Base-by-base conservation (phyloP, 2,888 invertebrate genomes). In the Pyralis farinalis region DNA sequence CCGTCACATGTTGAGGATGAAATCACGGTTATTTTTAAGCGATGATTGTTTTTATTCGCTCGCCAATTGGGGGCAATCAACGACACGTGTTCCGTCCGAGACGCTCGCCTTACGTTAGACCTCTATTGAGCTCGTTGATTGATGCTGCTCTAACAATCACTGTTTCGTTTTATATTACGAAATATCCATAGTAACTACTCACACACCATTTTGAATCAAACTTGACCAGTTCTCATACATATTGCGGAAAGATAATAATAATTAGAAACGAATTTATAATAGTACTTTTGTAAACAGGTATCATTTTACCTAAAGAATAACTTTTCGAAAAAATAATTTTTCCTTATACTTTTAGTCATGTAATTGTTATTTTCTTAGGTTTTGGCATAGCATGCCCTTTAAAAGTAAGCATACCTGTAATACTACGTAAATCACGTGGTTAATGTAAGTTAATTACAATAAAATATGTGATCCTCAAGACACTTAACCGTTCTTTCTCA, bases 21-120 rank as follows among this genome's bases (percentile, higher is more conserved):
- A 88, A 88, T 88, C 88, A 88, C 87, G 82, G 86, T 78, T 88
- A 88, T 88, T 88, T 88, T 87, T 85, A 81, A 82, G 82, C 82
- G 80, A 80, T 76, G 86, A 86, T 87, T 87, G 87, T 88, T 88
- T 88, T 88, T 87, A 88, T 88, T 88, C 81, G 86, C 69, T 78
- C 83, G 85, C 86, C 88, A 88, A 88, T 88, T 88, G 88, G 70
- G 87, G 86, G 79, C 88, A 87, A 88, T 88, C 87, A 88, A 61
- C 69, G 85, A 79, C 87, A 88, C 88, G 88, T 87, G 88, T 85
- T 84, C 66, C 74, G 75, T 59, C 56, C 63, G 71, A 81, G 81
- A 78, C 71, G 77, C 63, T 68, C 68, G 78, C 72, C 78, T 81
- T 64, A 70, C 67, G 70, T 37, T 47, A 47, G 71, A 67, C 61